Conservation (phyloP, 2,113 vertebrate species). For the Chroicocephalus ridibundus region DNA sequence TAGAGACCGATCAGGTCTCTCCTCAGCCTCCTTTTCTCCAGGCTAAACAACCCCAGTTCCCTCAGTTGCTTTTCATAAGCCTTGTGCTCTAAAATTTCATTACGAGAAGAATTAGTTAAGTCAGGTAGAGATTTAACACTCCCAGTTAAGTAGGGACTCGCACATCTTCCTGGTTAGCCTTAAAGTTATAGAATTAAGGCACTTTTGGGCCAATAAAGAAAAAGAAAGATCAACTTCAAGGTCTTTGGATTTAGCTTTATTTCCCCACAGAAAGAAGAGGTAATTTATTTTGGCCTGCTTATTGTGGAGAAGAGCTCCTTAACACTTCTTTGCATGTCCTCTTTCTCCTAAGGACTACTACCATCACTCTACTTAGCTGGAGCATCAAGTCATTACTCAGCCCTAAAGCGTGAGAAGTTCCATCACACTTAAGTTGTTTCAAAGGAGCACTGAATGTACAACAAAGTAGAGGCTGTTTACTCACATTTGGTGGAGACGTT, state of each 20-base stretch:
- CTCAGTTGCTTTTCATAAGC: not conserved
- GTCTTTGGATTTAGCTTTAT: not conserved
- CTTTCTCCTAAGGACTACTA: not conserved
- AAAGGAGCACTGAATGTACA: not conserved
- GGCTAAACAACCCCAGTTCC: not conserved
- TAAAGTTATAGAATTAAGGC: not conserved
- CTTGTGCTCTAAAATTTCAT: not conserved
- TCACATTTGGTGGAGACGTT: not conserved
- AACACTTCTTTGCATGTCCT: not conserved
- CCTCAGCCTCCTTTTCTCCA: not conserved
- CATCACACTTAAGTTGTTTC: not conserved
- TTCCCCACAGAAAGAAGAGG: not conserved
- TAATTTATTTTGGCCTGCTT: not conserved
- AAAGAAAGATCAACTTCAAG: not conserved
- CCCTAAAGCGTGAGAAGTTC: not conserved
- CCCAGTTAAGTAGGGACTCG: not conserved
- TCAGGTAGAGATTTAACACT: not conserved
- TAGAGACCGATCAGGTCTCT: not conserved
- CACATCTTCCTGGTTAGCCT: not conserved
- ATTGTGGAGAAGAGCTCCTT: not conserved
- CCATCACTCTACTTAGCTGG: not conserved
- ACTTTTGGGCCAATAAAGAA: not conserved
- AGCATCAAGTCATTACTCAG: not conserved
- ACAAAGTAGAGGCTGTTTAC: not conserved
- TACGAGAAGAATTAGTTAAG: not conserved